Percentiles rank a stretch among this genome's conserved stretches.
Conservation (phyloP, 1,140 invertebrate genomes). For the Rhagoletis pomonella region DNA sequence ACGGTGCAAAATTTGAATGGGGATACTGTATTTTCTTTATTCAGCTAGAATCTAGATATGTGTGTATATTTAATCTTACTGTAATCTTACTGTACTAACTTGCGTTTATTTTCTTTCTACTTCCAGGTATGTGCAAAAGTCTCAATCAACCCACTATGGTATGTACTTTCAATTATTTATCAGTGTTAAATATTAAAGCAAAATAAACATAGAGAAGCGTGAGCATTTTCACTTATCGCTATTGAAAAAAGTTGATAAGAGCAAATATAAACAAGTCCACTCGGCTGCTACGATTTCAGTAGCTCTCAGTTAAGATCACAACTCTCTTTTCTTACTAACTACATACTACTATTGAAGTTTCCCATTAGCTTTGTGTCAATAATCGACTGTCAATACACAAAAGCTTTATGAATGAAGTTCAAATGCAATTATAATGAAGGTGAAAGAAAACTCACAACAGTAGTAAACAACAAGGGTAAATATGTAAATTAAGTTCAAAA, state of each 20-base stretch:
- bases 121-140: slow-evolving; percentile 31
- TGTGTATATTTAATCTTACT: too few relatives aligned
- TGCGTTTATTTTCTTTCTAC: not conserved
- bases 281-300: too few relatives aligned
- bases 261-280: not conserved
- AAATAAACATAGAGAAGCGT: not conserved
- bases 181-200: too few relatives aligned
- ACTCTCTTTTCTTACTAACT: too few relatives aligned
- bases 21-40: too few relatives aligned
- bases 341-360: too few relatives aligned
- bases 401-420: not conserved
- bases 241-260: not conserved
- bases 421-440: slow-evolving; percentile 27
- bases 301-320: too few relatives aligned
- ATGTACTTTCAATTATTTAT: too few relatives aligned
- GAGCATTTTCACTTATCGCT: not conserved
- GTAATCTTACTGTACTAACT: too few relatives aligned
- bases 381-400: not conserved
- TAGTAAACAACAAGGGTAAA: not conserved
- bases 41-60: too few relatives aligned
- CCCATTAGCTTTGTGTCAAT: too few relatives aligned
- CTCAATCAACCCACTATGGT: not conserved
- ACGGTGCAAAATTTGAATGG: too few relatives aligned
- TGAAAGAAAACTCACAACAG: slow-evolving; percentile 19
- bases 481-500: not conserved